A percentile compares a stretch with the other conserved stretches of the same genome.
phyloP scores from a whole-genome alignment of 2,113 vertebrate species.

The Haemorhous mexicanus region DNA sequence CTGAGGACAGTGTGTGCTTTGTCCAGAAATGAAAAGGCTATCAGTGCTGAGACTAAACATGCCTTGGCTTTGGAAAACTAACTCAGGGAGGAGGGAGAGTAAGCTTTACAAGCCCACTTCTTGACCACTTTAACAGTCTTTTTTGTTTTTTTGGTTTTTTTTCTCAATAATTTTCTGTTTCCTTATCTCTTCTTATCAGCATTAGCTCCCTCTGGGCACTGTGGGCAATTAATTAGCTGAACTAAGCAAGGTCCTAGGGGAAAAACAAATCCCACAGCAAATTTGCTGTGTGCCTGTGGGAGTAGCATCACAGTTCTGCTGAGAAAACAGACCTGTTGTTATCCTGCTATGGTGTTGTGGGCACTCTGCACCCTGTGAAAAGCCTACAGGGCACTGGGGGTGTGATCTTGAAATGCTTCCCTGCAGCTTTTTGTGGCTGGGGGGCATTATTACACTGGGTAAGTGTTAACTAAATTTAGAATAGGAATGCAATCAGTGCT shows the following conservation, averaged over 20 bases:
- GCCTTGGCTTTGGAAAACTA: not conserved
- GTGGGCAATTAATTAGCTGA: not conserved
- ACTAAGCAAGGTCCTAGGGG: not conserved
- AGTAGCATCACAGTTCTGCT: not conserved
- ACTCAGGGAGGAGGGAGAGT: not conserved
- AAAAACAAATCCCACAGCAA: not conserved
- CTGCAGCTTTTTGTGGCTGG: not conserved
- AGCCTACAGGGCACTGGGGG: not conserved
- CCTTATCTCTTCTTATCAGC: conserved; percentile 11
- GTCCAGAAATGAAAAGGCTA: conserved; percentile 43
- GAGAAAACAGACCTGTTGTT: not conserved
- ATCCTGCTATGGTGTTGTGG: not conserved
- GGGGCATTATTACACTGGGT: not conserved
- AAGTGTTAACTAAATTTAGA: not conserved
- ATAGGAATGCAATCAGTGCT: not conserved
- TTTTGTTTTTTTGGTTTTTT: not conserved
- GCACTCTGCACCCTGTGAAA: not conserved
- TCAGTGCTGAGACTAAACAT: conserved; percentile 60
- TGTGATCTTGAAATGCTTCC: not conserved
- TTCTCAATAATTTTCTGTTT: not conserved
- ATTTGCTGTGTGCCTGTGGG: not conserved
- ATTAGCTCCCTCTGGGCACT: not conserved
- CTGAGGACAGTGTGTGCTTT: conserved; percentile 49
- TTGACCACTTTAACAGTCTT: not conserved
- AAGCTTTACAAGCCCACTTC: not conserved